Base-by-base conservation (phyloP, 2,113 vertebrate species). In the Oncorhynchus tshawytscha region DNA sequence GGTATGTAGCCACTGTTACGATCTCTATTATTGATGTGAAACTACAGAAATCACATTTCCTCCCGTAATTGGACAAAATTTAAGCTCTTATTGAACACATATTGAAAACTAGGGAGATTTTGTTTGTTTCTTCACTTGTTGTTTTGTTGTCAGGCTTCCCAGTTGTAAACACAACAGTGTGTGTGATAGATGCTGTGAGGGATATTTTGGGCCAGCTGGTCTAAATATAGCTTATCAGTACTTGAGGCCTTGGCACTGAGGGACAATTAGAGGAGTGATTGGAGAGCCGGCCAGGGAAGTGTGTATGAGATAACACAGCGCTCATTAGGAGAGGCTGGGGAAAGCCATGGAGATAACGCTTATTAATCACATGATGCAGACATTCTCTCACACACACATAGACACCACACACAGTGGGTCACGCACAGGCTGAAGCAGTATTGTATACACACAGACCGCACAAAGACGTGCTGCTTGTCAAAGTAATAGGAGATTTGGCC, bases 221-320 rank as follows among this genome's bases (percentile, higher is more conserved):
- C 70, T 49, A 25, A 84, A 82, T 78, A 27, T 0, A 31, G 25
- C 82, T 90, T 88, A 93, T 93, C 84, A 67, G 77, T 62, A 68
- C 51, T 65, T 64, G 62, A 65, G 77, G 45, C 81, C 51, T 82
- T 84, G 72, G 77, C 71, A 51, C 85, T 68, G 77, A 65, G 71
- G 80, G 81, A 86, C 86, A 75, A 71, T 73, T 67, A 70, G 73
- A 24, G 73, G 22, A 2, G 54, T 5, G 83, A 77, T 77, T 49
- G 69, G 74, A 79, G 65, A 77, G 81, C 68, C 45, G 79, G 79
- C 82, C 65, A 67, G 49, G 75, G 79, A 83, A 79, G 87, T 91
- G 89, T 85, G 85, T 75, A 70, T 82, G 88, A 91, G 87, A 88
- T 79, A 87, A 72, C 72, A 67, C 87, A 90, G 87, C 1, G 62